These are phyloP conservation scores for Sinelater perroti DNA, from an alignment of 2,888 invertebrate genomes.

Conservation along the genomic window DNA sequence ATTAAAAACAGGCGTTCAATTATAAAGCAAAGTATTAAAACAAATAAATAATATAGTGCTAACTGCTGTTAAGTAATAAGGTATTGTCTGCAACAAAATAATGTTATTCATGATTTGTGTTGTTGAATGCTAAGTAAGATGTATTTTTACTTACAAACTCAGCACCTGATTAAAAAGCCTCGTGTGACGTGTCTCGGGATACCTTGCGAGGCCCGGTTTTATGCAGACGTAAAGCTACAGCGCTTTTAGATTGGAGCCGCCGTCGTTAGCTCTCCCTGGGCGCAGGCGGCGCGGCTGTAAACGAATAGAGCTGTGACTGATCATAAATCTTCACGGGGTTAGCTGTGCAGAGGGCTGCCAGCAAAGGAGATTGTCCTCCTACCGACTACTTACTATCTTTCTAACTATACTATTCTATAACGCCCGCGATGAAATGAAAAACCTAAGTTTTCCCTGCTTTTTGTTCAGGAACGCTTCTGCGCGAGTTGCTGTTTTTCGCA, in stretches of 20 bases:
- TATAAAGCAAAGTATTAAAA: too few species aligned
- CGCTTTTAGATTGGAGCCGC: constrained; percentile 31
- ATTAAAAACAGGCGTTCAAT: too few species aligned
- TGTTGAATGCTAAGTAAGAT: too few species aligned
- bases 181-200: constrained; percentile 15
- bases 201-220: constrained; percentile 15
- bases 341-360: constrained; percentile 28
- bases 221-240: constrained; percentile 25
- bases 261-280: constrained; percentile 34
- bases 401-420: constrained; percentile 20
- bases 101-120: too few species aligned
- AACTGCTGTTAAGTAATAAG: too few species aligned
- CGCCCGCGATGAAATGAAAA: constrained; percentile 16
- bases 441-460: constrained; percentile 10
- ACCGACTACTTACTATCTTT: constrained; percentile 29
- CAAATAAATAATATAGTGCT: too few species aligned
- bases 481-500: background rate
- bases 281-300: constrained; percentile 38
- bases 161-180: constrained; percentile 11
- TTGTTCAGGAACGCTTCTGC: background rate
- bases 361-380: constrained; percentile 30
- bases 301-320: constrained; percentile 40
- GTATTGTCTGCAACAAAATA: too few species aligned
- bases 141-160: too few species aligned
- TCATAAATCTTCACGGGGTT: constrained; percentile 36